A percentile compares a stretch with the other conserved stretches of the same genome.
Evolutionary conservation across 2,888 invertebrate genomes (phyloP).

Genomic region (Xylophagus ater): DNA sequence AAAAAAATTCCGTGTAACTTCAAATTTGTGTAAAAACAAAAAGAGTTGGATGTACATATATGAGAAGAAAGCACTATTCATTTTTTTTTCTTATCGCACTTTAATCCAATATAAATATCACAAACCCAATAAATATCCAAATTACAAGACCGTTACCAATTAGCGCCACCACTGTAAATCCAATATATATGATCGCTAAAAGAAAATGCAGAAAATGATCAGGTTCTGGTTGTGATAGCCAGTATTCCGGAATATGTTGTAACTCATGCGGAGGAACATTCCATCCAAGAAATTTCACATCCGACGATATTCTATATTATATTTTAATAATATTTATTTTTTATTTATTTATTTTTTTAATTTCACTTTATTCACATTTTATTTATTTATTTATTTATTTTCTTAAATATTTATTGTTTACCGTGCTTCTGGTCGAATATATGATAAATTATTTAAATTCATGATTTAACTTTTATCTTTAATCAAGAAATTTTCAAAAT

Average conservation of each 20-base stretch:
- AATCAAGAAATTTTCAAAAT: no score
- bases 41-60: no score
- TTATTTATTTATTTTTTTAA: no score
- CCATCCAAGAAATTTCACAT: constrained; percentile 52
- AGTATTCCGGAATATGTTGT: constrained; percentile 65
- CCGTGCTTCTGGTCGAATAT: constrained; percentile 7
- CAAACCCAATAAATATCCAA: constrained; percentile 52
- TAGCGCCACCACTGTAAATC: constrained; percentile 60
- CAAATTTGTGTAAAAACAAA: no score
- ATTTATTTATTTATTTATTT: no score
- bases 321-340: no score
- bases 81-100: no score
- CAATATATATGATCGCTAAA: constrained; percentile 61
- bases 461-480: no score
- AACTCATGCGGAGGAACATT: constrained; percentile 66
- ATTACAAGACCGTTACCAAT: constrained; percentile 75
- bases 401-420: background rate
- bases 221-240: constrained; percentile 66
- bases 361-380: no score
- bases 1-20: no score
- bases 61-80: no score
- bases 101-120: no score
- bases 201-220: constrained; percentile 69
- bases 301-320: constrained; percentile 16
- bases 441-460: constrained; percentile 8